A percentile compares a stretch with the other conserved stretches of the same genome.
phyloP scores from a whole-genome alignment of 1,140 invertebrate species.

The Aphelinus certus region DNA sequence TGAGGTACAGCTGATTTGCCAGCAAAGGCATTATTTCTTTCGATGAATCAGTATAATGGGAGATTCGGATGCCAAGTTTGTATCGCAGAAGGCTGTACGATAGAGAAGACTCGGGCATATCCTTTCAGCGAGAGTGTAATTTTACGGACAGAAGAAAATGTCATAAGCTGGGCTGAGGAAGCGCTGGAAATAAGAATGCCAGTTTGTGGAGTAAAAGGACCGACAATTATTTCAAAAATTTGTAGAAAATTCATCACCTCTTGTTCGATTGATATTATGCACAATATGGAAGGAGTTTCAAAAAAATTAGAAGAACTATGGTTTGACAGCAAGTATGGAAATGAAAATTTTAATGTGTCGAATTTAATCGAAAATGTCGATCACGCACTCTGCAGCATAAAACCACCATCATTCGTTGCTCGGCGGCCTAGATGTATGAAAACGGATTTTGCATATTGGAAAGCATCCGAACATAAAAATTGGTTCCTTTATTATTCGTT shows the following conservation, averaged over 20 bases:
- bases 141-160: conserved; percentile 1
- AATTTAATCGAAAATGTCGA: conserved; percentile 23
- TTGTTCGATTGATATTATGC: conserved; percentile 10
- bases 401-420: conserved; percentile 37
- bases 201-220: conserved; percentile 20
- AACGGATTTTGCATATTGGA: conserved; percentile 40
- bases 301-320: conserved; percentile 13
- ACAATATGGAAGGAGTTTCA: not conserved
- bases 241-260: conserved; percentile 31
- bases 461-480: conserved; percentile 39
- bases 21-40: conserved; percentile 10
- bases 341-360: conserved; percentile 25
- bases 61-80: conserved; percentile 19
- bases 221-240: conserved; percentile 20
- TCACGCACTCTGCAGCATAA: conserved; percentile 17
- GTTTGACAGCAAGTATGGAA: conserved; percentile 11
- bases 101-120: conserved; percentile 7
- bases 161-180: not conserved
- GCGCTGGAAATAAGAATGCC: not conserved
- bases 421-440: conserved; percentile 38
- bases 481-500: conserved; percentile 35
- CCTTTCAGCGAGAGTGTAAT: not conserved
- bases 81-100: not conserved
- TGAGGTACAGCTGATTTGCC: conserved; percentile 18
- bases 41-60: conserved; percentile 19